phyloP scores from a whole-genome alignment of 2,113 vertebrate species.

The Electrona antarctica region DNA sequence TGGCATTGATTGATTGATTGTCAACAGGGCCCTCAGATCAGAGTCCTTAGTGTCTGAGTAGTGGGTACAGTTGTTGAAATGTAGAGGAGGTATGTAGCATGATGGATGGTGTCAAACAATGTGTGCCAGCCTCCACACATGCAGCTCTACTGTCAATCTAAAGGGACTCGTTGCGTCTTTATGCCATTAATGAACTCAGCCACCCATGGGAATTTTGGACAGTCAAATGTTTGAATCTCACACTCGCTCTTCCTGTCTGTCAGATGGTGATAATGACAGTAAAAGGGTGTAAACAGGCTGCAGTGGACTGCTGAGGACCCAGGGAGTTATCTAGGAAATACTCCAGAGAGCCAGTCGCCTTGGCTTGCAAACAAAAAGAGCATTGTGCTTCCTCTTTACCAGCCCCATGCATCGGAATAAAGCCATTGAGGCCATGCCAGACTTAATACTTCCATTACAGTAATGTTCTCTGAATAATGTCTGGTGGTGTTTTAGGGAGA shows the following conservation, averaged over 20 bases:
- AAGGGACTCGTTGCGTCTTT: conserved; percentile 2
- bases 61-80: neutral
- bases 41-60: neutral
- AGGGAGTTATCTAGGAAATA: conserved; percentile 16
- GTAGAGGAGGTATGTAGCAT: neutral
- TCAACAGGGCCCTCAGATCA: neutral
- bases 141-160: conserved; percentile 20
- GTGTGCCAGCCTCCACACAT: neutral
- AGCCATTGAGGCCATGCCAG: neutral
- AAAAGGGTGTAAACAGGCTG: conserved; percentile 26
- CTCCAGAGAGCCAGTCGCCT: neutral
- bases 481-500: conserved; percentile 23
- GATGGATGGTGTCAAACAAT: neutral
- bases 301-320: conserved; percentile 16
- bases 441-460: neutral
- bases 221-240: conserved; percentile 19
- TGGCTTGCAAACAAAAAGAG: conserved; percentile 7
- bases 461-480: conserved; percentile 15
- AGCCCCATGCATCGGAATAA: neutral
- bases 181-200: conserved; percentile 34
- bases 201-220: conserved; percentile 47
- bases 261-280: conserved; percentile 22
- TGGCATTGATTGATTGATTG: conserved; percentile 9
- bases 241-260: conserved; percentile 14
- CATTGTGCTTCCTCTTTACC: neutral